Evolutionary conservation across 2,888 invertebrate genomes (phyloP).

Genomic region (Dryomyza anilis): DNA sequence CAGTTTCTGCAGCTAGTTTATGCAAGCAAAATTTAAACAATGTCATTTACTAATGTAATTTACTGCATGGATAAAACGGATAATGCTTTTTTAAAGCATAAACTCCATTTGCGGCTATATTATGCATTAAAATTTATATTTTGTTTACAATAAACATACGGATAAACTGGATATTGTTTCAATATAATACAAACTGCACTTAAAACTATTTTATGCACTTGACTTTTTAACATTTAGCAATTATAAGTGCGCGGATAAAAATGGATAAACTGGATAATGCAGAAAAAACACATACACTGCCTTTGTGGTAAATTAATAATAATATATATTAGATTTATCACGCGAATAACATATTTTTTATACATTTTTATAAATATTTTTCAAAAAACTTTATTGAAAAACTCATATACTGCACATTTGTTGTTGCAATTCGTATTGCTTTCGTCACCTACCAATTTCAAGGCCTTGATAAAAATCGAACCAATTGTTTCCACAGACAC

Average conservation of each 20-base stretch:
- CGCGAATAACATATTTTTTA: neutral
- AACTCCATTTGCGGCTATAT: neutral
- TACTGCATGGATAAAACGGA: neutral
- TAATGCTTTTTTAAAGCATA: neutral
- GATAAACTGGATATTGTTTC: no score
- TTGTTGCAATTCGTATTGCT: neutral
- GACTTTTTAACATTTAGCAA: neutral
- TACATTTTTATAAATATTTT: no score
- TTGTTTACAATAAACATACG: no score
- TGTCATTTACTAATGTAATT: no score
- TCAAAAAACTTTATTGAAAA: no score
- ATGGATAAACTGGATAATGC: no score
- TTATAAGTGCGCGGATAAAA: neutral
- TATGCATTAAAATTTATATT: neutral
- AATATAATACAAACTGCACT: no score
- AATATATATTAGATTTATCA: neutral
- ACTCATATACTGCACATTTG: neutral
- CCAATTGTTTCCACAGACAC: conserved; percentile 81
- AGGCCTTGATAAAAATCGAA: conserved; percentile 78
- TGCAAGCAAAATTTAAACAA: no score
- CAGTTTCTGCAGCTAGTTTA: no score
- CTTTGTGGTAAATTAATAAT: no score
- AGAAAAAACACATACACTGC: no score
- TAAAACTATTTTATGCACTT: no score
- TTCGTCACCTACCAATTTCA: conserved; percentile 72